Conservation (phyloP, 2,888 invertebrate species). For the Himalopsyche tibetana region DNA sequence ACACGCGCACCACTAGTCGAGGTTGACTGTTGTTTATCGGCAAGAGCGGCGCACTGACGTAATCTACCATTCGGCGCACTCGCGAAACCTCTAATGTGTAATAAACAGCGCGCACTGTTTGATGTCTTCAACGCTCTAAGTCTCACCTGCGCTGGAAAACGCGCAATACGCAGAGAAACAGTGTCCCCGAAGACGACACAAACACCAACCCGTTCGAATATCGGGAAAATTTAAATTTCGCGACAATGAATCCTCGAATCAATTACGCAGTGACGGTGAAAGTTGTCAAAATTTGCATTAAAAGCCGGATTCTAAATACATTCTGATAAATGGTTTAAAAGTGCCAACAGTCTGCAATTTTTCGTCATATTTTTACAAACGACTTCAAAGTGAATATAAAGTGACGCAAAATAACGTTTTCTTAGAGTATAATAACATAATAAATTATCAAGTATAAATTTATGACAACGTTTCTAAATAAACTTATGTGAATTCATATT, state of each 20-base stretch:
- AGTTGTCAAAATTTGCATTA: neutral
- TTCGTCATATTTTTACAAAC: no score
- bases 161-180: neutral
- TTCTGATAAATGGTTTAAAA: no score
- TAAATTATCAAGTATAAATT: no score
- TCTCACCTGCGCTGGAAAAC: neutral
- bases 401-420: no score
- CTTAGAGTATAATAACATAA: no score
- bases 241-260: neutral
- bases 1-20: neutral
- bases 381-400: no score
- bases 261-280: neutral
- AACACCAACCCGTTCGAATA: neutral
- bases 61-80: conserved; percentile 43
- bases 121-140: neutral
- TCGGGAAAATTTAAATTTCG: neutral
- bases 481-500: no score
- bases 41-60: conserved; percentile 39
- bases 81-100: neutral
- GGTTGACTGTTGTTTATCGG: conserved; percentile 44
- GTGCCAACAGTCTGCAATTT: no score
- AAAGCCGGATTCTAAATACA: no score
- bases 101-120: neutral
- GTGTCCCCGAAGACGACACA: neutral
- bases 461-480: no score